A percentile compares a stretch with the other conserved stretches of the same genome.
Evolutionary conservation across 1,140 invertebrate genomes (phyloP).

Genomic region (Sminthurides bifidus): DNA sequence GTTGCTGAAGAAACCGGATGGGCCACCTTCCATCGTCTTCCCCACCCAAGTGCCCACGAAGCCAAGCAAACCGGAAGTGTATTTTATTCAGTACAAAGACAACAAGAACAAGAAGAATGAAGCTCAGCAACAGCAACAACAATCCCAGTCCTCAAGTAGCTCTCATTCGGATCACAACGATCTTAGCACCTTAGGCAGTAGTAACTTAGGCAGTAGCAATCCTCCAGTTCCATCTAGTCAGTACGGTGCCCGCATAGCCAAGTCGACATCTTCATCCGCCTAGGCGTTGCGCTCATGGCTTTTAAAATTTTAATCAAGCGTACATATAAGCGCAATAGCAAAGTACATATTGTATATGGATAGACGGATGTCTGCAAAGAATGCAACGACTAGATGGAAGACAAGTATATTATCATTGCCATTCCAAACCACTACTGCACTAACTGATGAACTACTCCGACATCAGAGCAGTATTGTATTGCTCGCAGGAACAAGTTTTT

Average conservation of each 20-base stretch:
- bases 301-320: neutral
- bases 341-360: conserved; percentile 3
- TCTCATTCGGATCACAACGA: neutral
- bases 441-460: no score
- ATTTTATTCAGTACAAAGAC: conserved; percentile 64
- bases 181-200: neutral
- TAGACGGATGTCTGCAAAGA: neutral
- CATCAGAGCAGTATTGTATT: no score
- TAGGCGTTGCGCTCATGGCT: neutral
- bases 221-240: conserved; percentile 9
- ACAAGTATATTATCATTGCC: no score
- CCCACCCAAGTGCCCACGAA: conserved; percentile 57
- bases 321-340: neutral
- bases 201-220: neutral
- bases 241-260: conserved; percentile 3
- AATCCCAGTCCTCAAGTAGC: neutral
- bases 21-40: conserved; percentile 65
- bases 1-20: conserved; percentile 63
- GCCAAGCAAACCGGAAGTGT: conserved; percentile 70
- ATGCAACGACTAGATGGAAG: no score
- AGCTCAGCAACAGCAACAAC: neutral
- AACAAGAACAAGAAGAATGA: neutral
- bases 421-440: no score
- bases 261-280: neutral
- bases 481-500: no score